Percentiles rank a stretch among this genome's conserved stretches.
phyloP scores from a whole-genome alignment of 2,797 vertebrate genomes.

The Eidolon dupreanum region DNA sequence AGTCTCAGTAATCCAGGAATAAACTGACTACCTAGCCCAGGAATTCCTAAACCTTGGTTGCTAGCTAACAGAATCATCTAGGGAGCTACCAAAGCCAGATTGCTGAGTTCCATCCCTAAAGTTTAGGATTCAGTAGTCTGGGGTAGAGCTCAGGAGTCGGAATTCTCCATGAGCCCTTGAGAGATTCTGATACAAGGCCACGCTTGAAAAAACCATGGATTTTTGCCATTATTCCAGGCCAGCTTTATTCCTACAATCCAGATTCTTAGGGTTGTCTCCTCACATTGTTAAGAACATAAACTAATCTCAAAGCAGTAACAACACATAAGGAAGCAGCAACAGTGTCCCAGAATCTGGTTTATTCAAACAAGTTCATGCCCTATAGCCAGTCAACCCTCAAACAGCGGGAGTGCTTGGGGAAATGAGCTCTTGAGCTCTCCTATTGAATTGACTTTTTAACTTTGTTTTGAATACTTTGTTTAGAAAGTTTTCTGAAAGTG shows the following conservation, averaged over 20 bases:
- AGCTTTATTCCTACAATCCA: background rate
- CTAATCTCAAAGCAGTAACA: background rate
- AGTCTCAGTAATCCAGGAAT: background rate
- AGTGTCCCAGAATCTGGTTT: background rate
- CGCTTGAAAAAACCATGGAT: background rate
- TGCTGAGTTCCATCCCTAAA: background rate
- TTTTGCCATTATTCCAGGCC: background rate
- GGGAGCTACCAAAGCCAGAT: background rate
- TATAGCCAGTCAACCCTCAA: background rate
- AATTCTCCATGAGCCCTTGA: background rate
- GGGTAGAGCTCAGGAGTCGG: background rate
- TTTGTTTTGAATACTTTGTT: background rate
- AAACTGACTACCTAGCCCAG: background rate
- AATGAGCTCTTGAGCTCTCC: background rate
- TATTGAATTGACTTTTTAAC: background rate
- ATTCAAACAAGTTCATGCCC: background rate
- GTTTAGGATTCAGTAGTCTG: background rate
- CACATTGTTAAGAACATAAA: background rate
- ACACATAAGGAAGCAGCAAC: background rate
- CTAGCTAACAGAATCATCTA: background rate
- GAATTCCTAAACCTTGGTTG: background rate
- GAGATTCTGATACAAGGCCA: background rate
- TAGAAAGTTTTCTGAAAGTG: background rate
- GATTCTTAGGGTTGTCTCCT: background rate
- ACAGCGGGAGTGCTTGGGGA: background rate